Evolutionary conservation across 2,888 invertebrate species (phyloP), one percentile per base, ranked within the genome.

Genomic region (Caenorhabditis sp.): DNA sequence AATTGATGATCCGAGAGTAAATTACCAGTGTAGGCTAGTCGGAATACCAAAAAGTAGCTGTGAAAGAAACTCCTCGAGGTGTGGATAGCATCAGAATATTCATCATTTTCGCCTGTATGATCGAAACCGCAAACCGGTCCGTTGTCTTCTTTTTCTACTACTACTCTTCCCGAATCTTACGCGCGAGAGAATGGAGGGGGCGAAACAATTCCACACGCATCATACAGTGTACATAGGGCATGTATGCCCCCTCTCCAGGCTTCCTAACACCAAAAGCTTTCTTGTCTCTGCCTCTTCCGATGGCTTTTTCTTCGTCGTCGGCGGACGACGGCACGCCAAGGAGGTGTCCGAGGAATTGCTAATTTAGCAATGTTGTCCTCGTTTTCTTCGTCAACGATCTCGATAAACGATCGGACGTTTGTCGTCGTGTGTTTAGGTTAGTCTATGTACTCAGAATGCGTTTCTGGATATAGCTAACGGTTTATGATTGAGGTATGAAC

Each of bases 181-280:
- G 68, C 61, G 68, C 58, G 70, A 19, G 47, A 47, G 47, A 19
- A 19, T 4, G 70, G 70, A 19, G 47, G n/a, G 47, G 47, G 47
- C 7, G 70, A 44, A 58, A 75, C 76, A 76, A 68, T 76, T 77
- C 77, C 77, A 77, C 76, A 76, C 68, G 76, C 76, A 68, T 76
- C 68, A 76, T 76, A 76, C 77, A 77, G 77, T 77, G 77, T 76
- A 76, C 76, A 76, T 76, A 70, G 69, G 77, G 77, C 77, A 77
- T 61, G 59, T 61, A 59, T 59, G 49, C 47, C 59, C 8, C 59
- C 49, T 28, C 22, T 56, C 22, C 19, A 44, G n/a, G 16, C 58
- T 49, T 72, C 72, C 47, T 72, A 58, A 59, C 59, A 58, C 41
- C 41, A 68, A 54, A 54, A 68, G 24, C 51, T 51, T 49, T 35